Evolutionary conservation across 2,797 vertebrate species (phyloP).

Genomic region (Tenualosa thibaudeaui): DNA sequence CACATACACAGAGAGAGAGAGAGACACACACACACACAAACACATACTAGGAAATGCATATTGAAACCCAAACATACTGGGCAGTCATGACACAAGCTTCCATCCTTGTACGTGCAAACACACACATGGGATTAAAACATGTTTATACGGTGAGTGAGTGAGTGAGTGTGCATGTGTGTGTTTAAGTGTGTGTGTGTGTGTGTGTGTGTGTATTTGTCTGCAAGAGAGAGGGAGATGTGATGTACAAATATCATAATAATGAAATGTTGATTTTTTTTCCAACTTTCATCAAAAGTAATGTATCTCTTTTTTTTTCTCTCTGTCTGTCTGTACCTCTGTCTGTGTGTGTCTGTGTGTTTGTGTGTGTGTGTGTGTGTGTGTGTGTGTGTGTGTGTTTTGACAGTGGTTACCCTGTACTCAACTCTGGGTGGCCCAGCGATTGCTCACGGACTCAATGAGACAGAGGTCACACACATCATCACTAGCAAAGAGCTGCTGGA

Average conservation of each 20-base stretch:
- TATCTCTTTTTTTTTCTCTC: background rate
- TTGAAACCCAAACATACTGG: too few relatives aligned
- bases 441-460: slow-evolving; percentile 88
- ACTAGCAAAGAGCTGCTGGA: slow-evolving; percentile 92
- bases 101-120: too few relatives aligned
- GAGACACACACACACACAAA: background rate
- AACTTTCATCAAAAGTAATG: background rate
- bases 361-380: slow-evolving; percentile 24
- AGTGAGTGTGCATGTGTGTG: background rate
- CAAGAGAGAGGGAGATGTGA: slow-evolving; percentile 52
- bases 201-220: slow-evolving; percentile 60
- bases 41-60: background rate
- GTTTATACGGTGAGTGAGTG: background rate
- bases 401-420: slow-evolving; percentile 93
- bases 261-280: too few relatives aligned
- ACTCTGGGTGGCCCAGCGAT: slow-evolving; percentile 92
- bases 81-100: too few relatives aligned
- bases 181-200: background rate
- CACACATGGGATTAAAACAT: background rate
- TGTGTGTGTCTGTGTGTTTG: background rate
- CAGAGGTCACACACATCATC: slow-evolving; percentile 90
- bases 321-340: slow-evolving; percentile 17
- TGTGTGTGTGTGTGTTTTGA: slow-evolving; percentile 43
- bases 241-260: too few relatives aligned
- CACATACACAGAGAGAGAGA: too few relatives aligned